Conservation (phyloP, 2,797 vertebrate genomes). For the Harpagifer antarcticus region DNA sequence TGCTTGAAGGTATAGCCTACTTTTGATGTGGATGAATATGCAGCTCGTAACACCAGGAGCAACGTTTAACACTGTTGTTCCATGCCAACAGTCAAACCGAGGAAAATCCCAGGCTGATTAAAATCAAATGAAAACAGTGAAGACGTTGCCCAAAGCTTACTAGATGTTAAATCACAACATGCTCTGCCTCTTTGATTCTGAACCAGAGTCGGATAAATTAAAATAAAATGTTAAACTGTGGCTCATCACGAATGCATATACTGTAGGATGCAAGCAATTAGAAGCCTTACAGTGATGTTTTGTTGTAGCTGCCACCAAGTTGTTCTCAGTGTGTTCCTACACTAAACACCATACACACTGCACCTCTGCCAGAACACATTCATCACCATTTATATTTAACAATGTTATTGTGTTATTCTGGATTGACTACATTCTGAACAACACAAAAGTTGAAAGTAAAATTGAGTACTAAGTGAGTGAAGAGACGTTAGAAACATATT, state of each 20-base stretch:
- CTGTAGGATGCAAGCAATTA: conserved; percentile 36
- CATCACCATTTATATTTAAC: neutral
- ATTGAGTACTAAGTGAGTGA: neutral
- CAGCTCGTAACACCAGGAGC: conserved; percentile 69
- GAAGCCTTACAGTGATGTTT: conserved; percentile 26
- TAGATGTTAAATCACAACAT: conserved; percentile 64
- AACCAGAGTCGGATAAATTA: conserved; percentile 42
- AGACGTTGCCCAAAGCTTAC: conserved; percentile 66
- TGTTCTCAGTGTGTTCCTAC: conserved; percentile 10
- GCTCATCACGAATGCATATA: conserved; percentile 53
- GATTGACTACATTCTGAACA: neutral
- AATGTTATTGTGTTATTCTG: neutral
- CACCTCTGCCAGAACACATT: conserved; percentile 4
- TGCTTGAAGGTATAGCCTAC: conserved; percentile 82
- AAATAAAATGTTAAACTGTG: conserved; percentile 51
- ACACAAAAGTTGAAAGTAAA: neutral
- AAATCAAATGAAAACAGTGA: conserved; percentile 71
- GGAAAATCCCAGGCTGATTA: conserved; percentile 70
- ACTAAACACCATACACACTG: neutral
- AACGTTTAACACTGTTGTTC: conserved; percentile 82
- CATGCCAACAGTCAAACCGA: conserved; percentile 68
- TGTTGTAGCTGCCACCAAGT: conserved; percentile 23
- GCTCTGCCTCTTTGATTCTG: conserved; percentile 47
- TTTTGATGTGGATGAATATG: conserved; percentile 81
- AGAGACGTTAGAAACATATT: neutral